Evolutionary conservation across 1,140 invertebrate genomes (phyloP), one percentile per base, ranked within the genome.

Genomic region (Lutraria rhynchaena): DNA sequence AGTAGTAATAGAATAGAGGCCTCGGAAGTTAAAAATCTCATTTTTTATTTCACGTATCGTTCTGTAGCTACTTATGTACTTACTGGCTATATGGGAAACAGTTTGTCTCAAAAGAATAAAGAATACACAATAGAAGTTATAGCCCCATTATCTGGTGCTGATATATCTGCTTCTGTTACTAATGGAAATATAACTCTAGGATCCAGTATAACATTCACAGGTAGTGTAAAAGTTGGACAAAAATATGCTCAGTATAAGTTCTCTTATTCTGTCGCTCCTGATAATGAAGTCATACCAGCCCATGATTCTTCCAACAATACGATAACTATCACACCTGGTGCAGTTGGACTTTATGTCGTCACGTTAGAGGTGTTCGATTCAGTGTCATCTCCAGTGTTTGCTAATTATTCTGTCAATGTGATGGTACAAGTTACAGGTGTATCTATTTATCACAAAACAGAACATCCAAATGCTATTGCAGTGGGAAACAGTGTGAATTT

Each of bases 351-450:
- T 5, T 85, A 86, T 37, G 60, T 57, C 19, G 82, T 87, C 7
- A 55, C 22, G 9, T 73, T 89, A 7, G 83, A 77, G 51, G 86
- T 86, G 9, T 76, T 53, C 24, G 89, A 90, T 78, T 46, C 84
- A 67, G 81, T 90, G 65, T 76, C 35, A 49, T 67, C 27, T 58
- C 11, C 29, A 63, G 75, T 13, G 49, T 41, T 3, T 55, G 86
- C 33, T 46, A 82, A 49, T 74, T 86, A 31, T 80, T 84, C 55
- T 57, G 83, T 58, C 49, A 82, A 49, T 73, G 85, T 65, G 70
- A 84, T 44, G 81, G 70, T 15, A 33, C 85, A 24, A n/a, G 67
- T 49, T 51, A 87, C 27, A 46, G 78, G 27, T 86, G 88, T 84
- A 5, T 46, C 1, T 49, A 76, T 65, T 86, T 81, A 11, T 31